Base-by-base conservation (phyloP, 2,797 vertebrate genomes). In the Paguma larvata region DNA sequence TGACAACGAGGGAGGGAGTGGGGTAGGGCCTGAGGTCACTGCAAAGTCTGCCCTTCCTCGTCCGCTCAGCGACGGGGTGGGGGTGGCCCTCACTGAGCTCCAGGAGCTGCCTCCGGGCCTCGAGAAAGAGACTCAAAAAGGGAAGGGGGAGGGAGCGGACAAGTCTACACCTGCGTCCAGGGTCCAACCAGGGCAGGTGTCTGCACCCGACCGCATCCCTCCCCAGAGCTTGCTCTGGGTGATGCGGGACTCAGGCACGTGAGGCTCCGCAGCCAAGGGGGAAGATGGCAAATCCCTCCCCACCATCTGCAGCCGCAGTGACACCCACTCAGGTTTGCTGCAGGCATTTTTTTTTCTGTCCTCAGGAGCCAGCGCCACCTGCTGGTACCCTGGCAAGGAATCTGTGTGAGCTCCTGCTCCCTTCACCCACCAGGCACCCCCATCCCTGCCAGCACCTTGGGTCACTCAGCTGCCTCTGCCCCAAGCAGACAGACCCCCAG, bases 231-330 rank as follows among this genome's bases (percentile, higher is more conserved):
- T 34, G n/a, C 79, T 63, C 56, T 11, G 51, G 63, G 77, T 80
- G 73, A 32, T 85, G 97, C 89, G 53, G 96, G 91, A 79, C 84
- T 13, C 56, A 32, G 70, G 95, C 97, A 88, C 93, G 93, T 79
- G 97, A 94, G 95, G 86, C 62, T 87, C 96, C 25, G 94, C 98
- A 97, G 96, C 94, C 75, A 13, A 10, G 78, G 86, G 95, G 95
- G 82, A 92, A 59, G 93, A 85, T 72, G 97, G 95, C 96, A 85
- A 48, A 67, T 78, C 93, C 97, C 91, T 89, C 96, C 97, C 96
- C 95, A 34, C 96, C 94, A 88, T 96, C 97, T 96, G 97, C 97
- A 97, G 97, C 98, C 97, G 97, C 98, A 97, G 94, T 95, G 97
- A 97, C 98, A 96, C 97, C 98, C 97, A 96, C 97, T 94, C 96